Base-by-base conservation (phyloP, 2,888 invertebrate genomes). In the Epirrhoe tristata region DNA sequence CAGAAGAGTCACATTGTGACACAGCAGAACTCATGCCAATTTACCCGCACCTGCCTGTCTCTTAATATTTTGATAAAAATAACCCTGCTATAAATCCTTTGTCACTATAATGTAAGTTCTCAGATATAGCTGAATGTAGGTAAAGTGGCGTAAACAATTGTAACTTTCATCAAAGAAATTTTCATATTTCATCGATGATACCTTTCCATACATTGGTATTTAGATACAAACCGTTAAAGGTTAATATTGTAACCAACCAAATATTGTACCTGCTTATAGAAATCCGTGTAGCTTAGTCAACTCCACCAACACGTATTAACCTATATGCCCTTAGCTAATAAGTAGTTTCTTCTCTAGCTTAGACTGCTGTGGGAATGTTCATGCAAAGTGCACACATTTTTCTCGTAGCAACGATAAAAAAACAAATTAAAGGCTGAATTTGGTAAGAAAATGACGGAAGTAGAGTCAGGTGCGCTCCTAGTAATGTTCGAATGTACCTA, bases 11-110 rank as follows among this genome's bases (percentile, higher is more conserved):
- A 87, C 86, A 87, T 83, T 85, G 81, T 81, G 78, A 77, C 78
- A 82, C 77, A 77, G 76, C 77, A 76, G 73, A 73, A 74, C 70
- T 75, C 82, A 81, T 91, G 92, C 93, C 93, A 93, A 91, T 83
- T 82, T 84, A 81, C 79, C 80, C 83, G 81, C 92, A 93, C 93
- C 93, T 93, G 93, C 78, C 81, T 71, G 73, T 89, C 91, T 93
- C 93, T 91, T 91, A 91, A 93, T 93, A 93, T 89, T 87, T 82
- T 79, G 74, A 81, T 85, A 84, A 88, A 89, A 90, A 91, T 91
- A 90, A 83, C 83, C 79, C 77, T 63, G 69, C 70, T 63, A 80
- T 78, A 74, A 67, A 69, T 70, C 46, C 60, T 59, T 36, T 51
- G 60, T 64, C 14, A 43, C 39, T 43, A 43, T 46, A 7, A 10